Base-by-base conservation (phyloP, 1,140 invertebrate genomes). In the Paralvinella palmiformis region DNA sequence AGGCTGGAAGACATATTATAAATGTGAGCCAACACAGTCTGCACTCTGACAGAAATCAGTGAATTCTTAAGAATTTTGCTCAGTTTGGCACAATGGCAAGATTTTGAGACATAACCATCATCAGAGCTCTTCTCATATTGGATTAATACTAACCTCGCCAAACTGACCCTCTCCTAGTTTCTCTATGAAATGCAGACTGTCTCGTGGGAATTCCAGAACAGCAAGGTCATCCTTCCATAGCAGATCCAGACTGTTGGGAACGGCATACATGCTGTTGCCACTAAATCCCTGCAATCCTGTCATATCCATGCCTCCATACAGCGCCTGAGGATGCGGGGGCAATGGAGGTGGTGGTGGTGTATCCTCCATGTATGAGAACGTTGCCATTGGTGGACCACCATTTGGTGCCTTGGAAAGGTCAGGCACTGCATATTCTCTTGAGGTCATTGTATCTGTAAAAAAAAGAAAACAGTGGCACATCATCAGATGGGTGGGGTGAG, bases 161-260 rank as follows among this genome's bases (percentile, higher is more conserved):
- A 90, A 92, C 69, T 88, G 85, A 48, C 89, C 89, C 62, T 87
- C 85, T 13, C 90, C 91, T 15, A 92, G 82, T 71, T 88, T 89
- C 75, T 91, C 88, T 62, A 91, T 83, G 72, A 90, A 86, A 69
- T 86, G 85, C 57, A 92, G 84, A 74, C 87, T 86, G 69, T 89
- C 86, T 67, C 88, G 81, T 5, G 89, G 87, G 78, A 92, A 90
- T 82, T 92, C 89, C 67, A 86, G 84, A 65, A 89, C 69, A 78
- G 73, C 65, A 63, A 75, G 71, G 67, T 79, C 75, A 7, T 37
- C 59, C 29, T 36, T 52, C 57, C 57, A 60, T 7, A 79, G 71
- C 52, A 86, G 83, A 63, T 86, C 85, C 22, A 85, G 72, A 67
- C 24, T 36, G 29, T 79, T 80, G 15, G 81, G 79, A 29, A 78